A percentile compares a stretch with the other conserved stretches of the same genome.
Conservation (phyloP, 2,888 invertebrate genomes). For the Trichogramma evanescens region DNA sequence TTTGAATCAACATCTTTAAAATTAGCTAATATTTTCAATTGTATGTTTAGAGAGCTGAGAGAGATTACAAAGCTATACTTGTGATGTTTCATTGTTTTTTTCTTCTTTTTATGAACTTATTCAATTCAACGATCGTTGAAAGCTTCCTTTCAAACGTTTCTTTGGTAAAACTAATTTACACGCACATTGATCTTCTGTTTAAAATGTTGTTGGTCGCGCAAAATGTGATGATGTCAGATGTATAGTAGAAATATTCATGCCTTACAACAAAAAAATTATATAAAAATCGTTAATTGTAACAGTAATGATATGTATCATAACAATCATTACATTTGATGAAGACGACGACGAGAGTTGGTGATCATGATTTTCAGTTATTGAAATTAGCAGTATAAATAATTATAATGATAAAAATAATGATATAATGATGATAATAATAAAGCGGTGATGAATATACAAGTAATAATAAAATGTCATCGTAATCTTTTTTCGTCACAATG, state of each 20-base stretch:
- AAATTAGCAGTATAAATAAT: not conserved
- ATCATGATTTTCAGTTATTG: not conserved
- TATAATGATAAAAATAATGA: not conserved
- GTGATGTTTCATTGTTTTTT: not conserved
- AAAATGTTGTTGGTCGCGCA: slow-evolving; percentile 45
- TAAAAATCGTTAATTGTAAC: slow-evolving; percentile 31
- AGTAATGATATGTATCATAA: slow-evolving; percentile 25
- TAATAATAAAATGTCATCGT: slow-evolving; percentile 23
- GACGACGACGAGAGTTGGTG: slow-evolving; percentile 14
- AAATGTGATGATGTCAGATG: slow-evolving; percentile 29
- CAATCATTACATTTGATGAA: slow-evolving; percentile 17
- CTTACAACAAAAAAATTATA: slow-evolving; percentile 23
- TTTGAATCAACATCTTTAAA: not conserved
- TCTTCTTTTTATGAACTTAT: slow-evolving; percentile 9
- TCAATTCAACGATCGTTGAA: slow-evolving; percentile 2
- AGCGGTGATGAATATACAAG: slow-evolving; percentile 10
- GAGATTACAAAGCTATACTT: no score
- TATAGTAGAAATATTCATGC: slow-evolving; percentile 24
- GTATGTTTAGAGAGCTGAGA: slow-evolving; percentile 7
- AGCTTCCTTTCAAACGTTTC: slow-evolving; percentile 33
- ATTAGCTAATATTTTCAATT: slow-evolving; percentile 13
- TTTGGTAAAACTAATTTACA: slow-evolving; percentile 49
- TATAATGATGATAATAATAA: slow-evolving; percentile 20
- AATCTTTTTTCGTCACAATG: not conserved
- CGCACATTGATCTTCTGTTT: slow-evolving; percentile 44